Evolutionary conservation across 2,113 vertebrate species (phyloP).

Genomic region (Chrysemys picta): DNA sequence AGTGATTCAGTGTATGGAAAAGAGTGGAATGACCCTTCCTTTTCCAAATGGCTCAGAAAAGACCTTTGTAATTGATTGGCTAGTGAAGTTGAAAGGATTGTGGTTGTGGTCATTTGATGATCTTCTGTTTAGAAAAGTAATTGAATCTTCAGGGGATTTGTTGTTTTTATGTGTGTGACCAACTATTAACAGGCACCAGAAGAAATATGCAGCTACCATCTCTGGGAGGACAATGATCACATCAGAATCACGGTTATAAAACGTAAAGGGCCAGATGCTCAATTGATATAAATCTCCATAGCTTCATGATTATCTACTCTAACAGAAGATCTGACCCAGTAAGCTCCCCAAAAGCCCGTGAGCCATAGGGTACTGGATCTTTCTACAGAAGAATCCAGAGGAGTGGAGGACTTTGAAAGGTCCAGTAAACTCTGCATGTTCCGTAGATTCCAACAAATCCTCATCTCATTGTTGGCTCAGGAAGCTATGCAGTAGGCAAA

Average conservation of each 20-base stretch:
- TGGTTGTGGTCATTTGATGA: not conserved
- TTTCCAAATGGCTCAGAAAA: conserved; percentile 15
- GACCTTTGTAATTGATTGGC: not conserved
- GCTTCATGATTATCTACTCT: not conserved
- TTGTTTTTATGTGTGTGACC: not conserved
- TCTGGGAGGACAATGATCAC: not conserved
- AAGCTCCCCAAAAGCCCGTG: not conserved
- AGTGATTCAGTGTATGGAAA: conserved; percentile 9
- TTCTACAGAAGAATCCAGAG: not conserved
- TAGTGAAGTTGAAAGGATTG: not conserved
- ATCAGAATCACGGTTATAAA: not conserved
- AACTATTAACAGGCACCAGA: no score
- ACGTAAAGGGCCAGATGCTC: not conserved
- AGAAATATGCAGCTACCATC: not conserved
- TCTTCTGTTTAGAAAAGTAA: not conserved
- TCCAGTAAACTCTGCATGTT: not conserved
- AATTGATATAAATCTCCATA: not conserved
- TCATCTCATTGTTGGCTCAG: not conserved
- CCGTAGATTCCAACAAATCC: not conserved
- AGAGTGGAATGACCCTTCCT: not conserved
- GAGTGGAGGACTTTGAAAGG: not conserved
- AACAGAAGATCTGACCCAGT: not conserved
- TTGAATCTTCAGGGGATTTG: not conserved
- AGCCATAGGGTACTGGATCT: not conserved
- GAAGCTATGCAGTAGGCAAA: no score